Evolutionary conservation across 2,888 invertebrate genomes (phyloP).

Genomic region (Lamproptera curius): DNA sequence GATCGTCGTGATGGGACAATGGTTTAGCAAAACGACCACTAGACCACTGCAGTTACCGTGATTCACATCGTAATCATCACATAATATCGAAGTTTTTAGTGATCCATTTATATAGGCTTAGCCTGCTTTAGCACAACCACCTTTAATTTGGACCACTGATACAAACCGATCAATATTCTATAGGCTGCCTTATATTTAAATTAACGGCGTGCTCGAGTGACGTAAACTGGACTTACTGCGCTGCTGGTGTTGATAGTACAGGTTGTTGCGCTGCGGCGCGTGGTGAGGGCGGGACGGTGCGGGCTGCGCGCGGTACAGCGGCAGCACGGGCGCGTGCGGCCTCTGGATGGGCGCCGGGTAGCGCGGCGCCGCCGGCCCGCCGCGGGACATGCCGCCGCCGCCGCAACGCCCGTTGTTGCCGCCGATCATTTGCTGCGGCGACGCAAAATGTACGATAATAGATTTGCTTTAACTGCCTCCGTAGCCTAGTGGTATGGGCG

Average conservation of each 20-base stretch:
- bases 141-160: too few relatives aligned
- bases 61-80: too few relatives aligned
- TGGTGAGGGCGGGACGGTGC: slow-evolving; percentile 40
- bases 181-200: too few relatives aligned
- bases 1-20: too few relatives aligned
- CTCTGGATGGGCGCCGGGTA: slow-evolving; percentile 79
- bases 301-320: slow-evolving; percentile 56
- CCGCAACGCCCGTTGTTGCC: slow-evolving; percentile 56
- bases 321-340: slow-evolving; percentile 64
- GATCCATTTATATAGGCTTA: too few relatives aligned
- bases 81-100: too few relatives aligned
- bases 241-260: slow-evolving; percentile 69
- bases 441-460: background rate
- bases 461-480: background rate
- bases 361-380: slow-evolving; percentile 57
- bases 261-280: slow-evolving; percentile 49
- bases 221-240: slow-evolving; percentile 70
- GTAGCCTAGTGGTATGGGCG: too few relatives aligned
- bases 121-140: too few relatives aligned
- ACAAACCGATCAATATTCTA: too few relatives aligned
- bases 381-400: slow-evolving; percentile 42
- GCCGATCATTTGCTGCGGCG: slow-evolving; percentile 49
- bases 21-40: too few relatives aligned
- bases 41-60: too few relatives aligned
- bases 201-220: too few relatives aligned